Evolutionary conservation across 1,140 invertebrate species (phyloP).

Genomic region (Drosophila parvula): DNA sequence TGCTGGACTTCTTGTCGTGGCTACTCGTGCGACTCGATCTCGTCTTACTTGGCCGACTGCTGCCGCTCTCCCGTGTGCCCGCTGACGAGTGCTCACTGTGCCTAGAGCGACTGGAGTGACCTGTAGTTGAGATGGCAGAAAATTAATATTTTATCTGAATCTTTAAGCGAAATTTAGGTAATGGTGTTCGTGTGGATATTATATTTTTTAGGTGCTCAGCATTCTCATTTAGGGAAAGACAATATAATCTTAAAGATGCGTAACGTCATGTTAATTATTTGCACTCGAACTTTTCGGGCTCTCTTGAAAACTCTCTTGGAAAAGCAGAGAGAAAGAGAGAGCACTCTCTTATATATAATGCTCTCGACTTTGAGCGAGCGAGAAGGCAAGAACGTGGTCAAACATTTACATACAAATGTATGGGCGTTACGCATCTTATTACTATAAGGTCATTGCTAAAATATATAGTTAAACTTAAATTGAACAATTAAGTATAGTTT

Average conservation of each 20-base stretch:
- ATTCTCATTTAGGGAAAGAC: not conserved
- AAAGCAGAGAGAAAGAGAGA: too few relatives aligned
- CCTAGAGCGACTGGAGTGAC: constrained; percentile 82
- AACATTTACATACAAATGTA: too few relatives aligned
- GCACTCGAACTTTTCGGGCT: not conserved
- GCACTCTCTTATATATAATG: too few relatives aligned
- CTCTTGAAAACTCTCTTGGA: not conserved
- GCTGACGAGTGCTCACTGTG: constrained; percentile 60
- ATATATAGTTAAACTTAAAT: too few relatives aligned
- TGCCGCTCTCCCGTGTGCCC: constrained; percentile 46
- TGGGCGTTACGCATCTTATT: not conserved
- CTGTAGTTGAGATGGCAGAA: constrained; percentile 26
- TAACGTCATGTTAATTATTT: not conserved
- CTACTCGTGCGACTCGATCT: constrained; percentile 55
- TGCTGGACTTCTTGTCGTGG: constrained; percentile 66
- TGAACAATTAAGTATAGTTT: too few relatives aligned
- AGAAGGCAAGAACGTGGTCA: too few relatives aligned
- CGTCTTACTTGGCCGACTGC: constrained; percentile 57
- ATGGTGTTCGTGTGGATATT: constrained; percentile 1
- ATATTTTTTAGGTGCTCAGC: not conserved
- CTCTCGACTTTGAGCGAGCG: too few relatives aligned
- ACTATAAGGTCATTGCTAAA: not conserved
- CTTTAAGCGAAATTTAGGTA: constrained; percentile 15
- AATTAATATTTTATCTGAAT: not conserved
- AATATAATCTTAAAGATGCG: not conserved